A percentile compares a stretch with the other conserved stretches of the same genome.
phyloP scores from a whole-genome alignment of 2,113 vertebrate species.

The Dicerorhinus sumatrensis region DNA sequence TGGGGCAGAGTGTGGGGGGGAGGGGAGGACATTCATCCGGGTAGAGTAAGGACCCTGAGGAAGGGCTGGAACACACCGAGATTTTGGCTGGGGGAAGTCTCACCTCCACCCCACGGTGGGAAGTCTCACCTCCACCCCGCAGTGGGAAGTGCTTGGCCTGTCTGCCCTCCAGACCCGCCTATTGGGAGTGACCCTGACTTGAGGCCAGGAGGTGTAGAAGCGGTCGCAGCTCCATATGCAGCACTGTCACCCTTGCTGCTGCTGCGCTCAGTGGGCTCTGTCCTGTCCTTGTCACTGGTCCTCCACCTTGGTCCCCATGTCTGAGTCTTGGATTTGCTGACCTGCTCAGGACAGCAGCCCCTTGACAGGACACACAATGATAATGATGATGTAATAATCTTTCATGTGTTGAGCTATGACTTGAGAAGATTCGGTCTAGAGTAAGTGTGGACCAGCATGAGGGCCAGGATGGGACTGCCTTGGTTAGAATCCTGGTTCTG shows the following conservation, averaged over 20 bases:
- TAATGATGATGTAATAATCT: not conserved
- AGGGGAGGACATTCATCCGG: rapidly evolving
- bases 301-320: too few relatives aligned
- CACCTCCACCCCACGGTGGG: rapidly evolving
- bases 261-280: not conserved
- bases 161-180: not conserved
- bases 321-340: not conserved
- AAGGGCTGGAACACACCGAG: not conserved
- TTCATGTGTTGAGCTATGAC: not conserved
- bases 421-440: not conserved
- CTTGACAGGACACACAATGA: not conserved
- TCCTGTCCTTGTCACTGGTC: not conserved
- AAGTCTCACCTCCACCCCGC: rapidly evolving
- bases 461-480: not conserved
- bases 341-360: not conserved
- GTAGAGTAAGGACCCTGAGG: not conserved
- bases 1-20: too few relatives aligned
- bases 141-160: not conserved
- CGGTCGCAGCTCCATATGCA: rapidly evolving
- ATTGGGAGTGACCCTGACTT: not conserved
- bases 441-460: rapidly evolving
- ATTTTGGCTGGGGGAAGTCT: not conserved
- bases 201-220: not conserved
- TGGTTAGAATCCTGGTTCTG: not conserved
- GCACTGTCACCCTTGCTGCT: not conserved